Base-by-base conservation (phyloP, 92 coral and sea anemone genomes). In the Porites lobata region DNA sequence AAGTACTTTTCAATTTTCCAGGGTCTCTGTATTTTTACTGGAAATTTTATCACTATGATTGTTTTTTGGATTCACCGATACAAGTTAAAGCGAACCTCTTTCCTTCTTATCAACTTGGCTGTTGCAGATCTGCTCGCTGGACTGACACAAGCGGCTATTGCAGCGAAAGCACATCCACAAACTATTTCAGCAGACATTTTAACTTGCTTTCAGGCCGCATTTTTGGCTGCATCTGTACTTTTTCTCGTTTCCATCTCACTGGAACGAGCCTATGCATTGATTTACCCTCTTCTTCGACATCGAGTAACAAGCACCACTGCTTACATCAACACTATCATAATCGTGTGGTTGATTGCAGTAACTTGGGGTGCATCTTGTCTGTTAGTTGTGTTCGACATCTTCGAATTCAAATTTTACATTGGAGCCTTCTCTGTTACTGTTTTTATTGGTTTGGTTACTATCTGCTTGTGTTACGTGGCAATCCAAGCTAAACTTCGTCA, bases 231-330 rank as follows among this genome's bases (percentile, higher is more conserved):
- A 65, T 14, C 18, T 8, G 4, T 15, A 3, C 4, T 22, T 8
- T 22, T 69, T 12, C 38, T 22, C 4, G 13, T 22, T 13, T 18
- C 15, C 19, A 24, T 50, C 50, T 43, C 18, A 2, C 47, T 15
- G 77, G 47, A 56, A 56, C n/a, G 77, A 14, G 61, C 47, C 8
- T 9, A 13, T 17, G 24, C 54, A 47, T 50, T n/a, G 77, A n/a
- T 43, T 72, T 72, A 58, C 58, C 77, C 77, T 14, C 38, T 47
- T 54, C 77, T n/a, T n/a, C n/a, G n/a, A n/a, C n/a, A n/a, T 72
- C 77, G 77, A 72, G 61, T 50, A 19, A 7, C 77, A 50, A 17
- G 77, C 58, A 47, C 56, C 5, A 50, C 47, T 47, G 22, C 24
- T 15, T 72, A 72, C 26, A 50, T 19, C 50, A 15, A 47, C 77